Evolutionary conservation across 1,140 invertebrate genomes (phyloP).

Genomic region (Drosophila kanapiae): DNA sequence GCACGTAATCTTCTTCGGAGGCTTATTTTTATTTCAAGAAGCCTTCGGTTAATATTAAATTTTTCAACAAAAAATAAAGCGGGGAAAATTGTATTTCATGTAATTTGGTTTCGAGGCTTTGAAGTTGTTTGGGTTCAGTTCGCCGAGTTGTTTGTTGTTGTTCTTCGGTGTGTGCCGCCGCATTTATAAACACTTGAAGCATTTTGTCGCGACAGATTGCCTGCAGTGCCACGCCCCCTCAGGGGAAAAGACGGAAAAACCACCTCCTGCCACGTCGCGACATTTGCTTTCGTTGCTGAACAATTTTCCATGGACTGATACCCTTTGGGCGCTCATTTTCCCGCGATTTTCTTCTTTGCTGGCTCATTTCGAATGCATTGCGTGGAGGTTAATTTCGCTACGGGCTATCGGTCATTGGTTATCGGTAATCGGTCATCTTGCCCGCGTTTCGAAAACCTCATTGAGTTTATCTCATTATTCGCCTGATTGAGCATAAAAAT

Average conservation of each 20-base stretch:
- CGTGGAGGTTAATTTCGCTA: slow-evolving; percentile 38
- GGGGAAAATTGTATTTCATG: slow-evolving; percentile 40
- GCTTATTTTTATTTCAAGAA: slow-evolving; percentile 30
- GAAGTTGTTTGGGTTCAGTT: slow-evolving; percentile 50
- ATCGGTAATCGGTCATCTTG: slow-evolving; percentile 28
- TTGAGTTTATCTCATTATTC: slow-evolving; percentile 73
- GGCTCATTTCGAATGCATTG: slow-evolving; percentile 71
- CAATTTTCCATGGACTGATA: slow-evolving; percentile 41
- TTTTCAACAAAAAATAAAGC: slow-evolving; percentile 21
- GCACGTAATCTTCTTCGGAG: slow-evolving; percentile 21
- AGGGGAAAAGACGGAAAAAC: background rate
- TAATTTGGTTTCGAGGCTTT: slow-evolving; percentile 59
- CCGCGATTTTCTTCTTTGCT: slow-evolving; percentile 8
- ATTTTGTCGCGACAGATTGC: slow-evolving; percentile 46
- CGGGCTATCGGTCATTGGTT: slow-evolving; percentile 54
- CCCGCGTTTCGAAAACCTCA: slow-evolving; percentile 12
- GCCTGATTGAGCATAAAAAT: slow-evolving; percentile 76
- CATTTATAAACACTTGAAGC: slow-evolving; percentile 49
- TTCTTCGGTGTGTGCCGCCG: slow-evolving; percentile 34
- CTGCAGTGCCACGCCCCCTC: slow-evolving; percentile 21
- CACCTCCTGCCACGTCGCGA: slow-evolving; percentile 2
- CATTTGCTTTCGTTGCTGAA: slow-evolving; percentile 10
- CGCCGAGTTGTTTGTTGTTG: slow-evolving; percentile 28
- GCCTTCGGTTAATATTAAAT: slow-evolving; percentile 56
- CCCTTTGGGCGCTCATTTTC: slow-evolving; percentile 17